Conservation (phyloP, 2,888 invertebrate genomes). For the Cosmia pyralina region DNA sequence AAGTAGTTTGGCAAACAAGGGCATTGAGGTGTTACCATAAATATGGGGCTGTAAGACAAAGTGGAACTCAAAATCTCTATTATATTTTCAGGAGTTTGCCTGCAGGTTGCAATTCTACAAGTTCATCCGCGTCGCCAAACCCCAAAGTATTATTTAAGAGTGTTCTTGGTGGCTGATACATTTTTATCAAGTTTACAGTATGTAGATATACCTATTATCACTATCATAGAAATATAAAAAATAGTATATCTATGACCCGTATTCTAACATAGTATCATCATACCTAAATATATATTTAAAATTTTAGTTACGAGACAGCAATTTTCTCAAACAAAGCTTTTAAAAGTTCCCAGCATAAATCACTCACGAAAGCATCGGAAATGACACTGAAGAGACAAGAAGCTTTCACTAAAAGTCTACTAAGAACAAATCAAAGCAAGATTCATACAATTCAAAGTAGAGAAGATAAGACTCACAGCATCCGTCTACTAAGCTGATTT, state of each 20-base stretch:
- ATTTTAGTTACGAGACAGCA: background rate
- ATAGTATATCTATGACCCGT: no score
- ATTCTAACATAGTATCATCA: no score
- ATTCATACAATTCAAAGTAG: slow-evolving; percentile 74
- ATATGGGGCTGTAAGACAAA: slow-evolving; percentile 17
- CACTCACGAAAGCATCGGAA: slow-evolving; percentile 7
- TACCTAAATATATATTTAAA: no score
- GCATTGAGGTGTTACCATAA: slow-evolving; percentile 44
- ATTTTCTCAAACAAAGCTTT: background rate
- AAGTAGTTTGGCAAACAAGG: slow-evolving; percentile 52
- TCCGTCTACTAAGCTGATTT: slow-evolving; percentile 88
- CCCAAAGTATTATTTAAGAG: background rate
- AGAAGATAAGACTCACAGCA: slow-evolving; percentile 80
- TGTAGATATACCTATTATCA: no score
- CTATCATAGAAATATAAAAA: no score
- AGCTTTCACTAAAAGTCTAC: slow-evolving; percentile 33
- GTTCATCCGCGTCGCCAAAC: background rate
- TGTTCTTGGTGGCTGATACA: background rate
- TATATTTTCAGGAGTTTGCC: background rate
- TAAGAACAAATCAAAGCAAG: slow-evolving; percentile 53
- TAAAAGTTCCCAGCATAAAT: slow-evolving; percentile 43
- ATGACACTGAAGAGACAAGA: slow-evolving; percentile 37
- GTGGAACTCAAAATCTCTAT: slow-evolving; percentile 17
- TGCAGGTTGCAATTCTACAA: no score
- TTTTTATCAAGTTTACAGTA: background rate